Evolutionary conservation across 2,113 vertebrate species (phyloP).

Genomic region (Salvator merianae): DNA sequence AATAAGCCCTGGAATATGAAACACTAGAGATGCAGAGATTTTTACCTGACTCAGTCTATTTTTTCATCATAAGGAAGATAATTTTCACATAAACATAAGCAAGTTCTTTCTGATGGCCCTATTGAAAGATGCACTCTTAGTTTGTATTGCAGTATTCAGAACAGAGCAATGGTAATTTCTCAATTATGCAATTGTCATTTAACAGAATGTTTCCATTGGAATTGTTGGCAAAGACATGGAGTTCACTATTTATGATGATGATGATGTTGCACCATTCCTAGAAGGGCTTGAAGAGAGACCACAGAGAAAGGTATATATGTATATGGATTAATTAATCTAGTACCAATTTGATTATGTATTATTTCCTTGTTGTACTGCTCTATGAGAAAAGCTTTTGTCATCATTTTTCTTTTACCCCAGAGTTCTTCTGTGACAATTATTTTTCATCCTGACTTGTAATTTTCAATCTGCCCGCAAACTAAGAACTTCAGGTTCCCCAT

Average conservation of each 20-base stretch:
- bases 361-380: background rate
- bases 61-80: background rate
- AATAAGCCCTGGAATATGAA: background rate
- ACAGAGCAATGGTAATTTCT: constrained; percentile 5
- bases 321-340: background rate
- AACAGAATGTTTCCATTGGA: constrained; percentile 94
- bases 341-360: background rate
- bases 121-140: background rate
- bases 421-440: background rate
- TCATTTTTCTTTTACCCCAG: background rate
- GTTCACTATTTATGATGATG: constrained; percentile 96
- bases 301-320: constrained; percentile 87
- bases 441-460: background rate
- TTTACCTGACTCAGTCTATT: background rate
- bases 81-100: background rate
- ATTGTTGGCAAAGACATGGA: constrained; percentile 97
- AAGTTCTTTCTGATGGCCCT: background rate
- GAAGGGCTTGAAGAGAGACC: constrained; percentile 97
- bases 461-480: background rate
- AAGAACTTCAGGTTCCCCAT: background rate
- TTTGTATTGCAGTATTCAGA: background rate
- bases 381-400: background rate
- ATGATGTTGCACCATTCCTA: constrained; percentile 91
- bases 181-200: constrained; percentile 17
- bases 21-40: background rate